Evolutionary conservation across 35 echinoderm and acorn worm species (phyloP).

Genomic region (Apostichopus japonicus): DNA sequence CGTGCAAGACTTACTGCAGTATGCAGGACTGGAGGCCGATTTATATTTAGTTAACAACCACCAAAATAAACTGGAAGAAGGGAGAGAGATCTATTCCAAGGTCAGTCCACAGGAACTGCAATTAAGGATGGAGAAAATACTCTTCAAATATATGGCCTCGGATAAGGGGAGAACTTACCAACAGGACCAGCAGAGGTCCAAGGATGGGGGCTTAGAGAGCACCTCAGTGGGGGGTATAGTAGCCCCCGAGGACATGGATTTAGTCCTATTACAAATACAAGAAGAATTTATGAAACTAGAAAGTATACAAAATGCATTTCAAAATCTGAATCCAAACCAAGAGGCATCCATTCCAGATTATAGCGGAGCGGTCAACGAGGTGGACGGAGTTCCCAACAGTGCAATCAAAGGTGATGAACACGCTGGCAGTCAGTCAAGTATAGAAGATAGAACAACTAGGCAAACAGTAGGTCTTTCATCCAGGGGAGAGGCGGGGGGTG

Average conservation of each 20-base stretch:
- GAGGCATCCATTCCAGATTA: not conserved
- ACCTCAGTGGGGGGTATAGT: not conserved
- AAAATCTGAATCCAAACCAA: slow-evolving; percentile 48
- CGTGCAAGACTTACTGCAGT: not conserved
- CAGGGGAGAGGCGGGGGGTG: not conserved
- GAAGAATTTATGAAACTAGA: slow-evolving; percentile 74
- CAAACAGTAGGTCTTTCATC: slow-evolving; percentile 2
- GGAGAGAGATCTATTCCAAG: slow-evolving; percentile 18
- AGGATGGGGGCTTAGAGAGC: slow-evolving; percentile 3
- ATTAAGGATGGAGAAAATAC: slow-evolving; percentile 53
- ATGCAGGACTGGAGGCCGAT: slow-evolving; percentile 2
- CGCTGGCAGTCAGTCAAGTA: not conserved
- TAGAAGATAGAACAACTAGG: not conserved
- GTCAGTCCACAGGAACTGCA: slow-evolving; percentile 41
- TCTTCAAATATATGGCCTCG: slow-evolving; percentile 57
- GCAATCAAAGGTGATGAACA: slow-evolving; percentile 2
- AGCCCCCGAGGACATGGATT: slow-evolving; percentile 39
- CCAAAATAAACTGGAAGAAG: not conserved
- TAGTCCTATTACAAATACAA: slow-evolving; percentile 57
- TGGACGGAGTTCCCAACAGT: not conserved
- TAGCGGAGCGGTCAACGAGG: not conserved
- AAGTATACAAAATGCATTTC: slow-evolving; percentile 38
- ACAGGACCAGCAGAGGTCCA: slow-evolving; percentile 37
- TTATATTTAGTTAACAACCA: slow-evolving; percentile 1
- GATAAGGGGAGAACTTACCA: slow-evolving; percentile 58